Conservation (phyloP, 2,113 vertebrate species). For the Rutilus rutilus region DNA sequence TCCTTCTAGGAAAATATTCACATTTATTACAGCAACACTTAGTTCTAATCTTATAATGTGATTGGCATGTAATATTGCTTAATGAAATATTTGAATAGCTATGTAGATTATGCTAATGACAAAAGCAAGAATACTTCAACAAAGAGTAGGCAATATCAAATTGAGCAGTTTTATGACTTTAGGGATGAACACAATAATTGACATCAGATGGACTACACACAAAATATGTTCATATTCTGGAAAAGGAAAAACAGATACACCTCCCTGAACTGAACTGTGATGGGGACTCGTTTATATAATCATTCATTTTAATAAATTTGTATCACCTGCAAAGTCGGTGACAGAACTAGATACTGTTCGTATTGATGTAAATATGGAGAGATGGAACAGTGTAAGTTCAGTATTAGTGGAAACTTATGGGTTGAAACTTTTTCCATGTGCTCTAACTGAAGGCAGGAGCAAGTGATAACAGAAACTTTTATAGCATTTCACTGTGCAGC, state of each 20-base stretch:
- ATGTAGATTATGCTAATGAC: background rate
- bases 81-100: background rate
- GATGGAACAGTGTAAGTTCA: background rate
- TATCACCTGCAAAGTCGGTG: background rate
- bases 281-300: background rate
- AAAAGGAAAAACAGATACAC: background rate
- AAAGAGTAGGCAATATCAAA: background rate
- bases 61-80: background rate
- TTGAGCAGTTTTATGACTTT: background rate
- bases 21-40: background rate
- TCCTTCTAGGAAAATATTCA: background rate
- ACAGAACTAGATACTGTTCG: background rate
- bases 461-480: slow-evolving; percentile 26
- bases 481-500: slow-evolving; percentile 29
- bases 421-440: slow-evolving; percentile 24
- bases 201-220: background rate
- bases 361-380: background rate
- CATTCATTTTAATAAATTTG: background rate
- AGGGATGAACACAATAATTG: background rate
- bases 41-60: background rate
- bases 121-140: background rate
- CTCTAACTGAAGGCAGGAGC: background rate
- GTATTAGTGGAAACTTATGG: slow-evolving; percentile 20
- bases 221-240: background rate
- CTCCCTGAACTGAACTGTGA: background rate